A percentile compares a stretch with the other conserved stretches of the same genome.
Evolutionary conservation across 2,888 invertebrate species (phyloP).

Genomic region (Eudasyphora cyanicolor): DNA sequence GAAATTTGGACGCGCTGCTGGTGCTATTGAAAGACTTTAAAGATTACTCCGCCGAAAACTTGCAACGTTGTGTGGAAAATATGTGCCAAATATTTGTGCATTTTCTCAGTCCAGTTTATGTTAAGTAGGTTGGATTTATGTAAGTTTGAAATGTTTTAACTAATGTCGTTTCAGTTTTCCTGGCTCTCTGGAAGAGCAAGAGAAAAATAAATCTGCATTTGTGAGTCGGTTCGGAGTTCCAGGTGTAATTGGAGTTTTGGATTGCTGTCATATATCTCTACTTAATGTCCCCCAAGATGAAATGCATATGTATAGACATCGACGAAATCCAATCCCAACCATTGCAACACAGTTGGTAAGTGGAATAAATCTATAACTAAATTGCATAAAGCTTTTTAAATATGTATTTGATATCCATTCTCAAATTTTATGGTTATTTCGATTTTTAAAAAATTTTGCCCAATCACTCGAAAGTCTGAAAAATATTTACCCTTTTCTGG

Average conservation of each 20-base stretch:
- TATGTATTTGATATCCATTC: too few relatives aligned
- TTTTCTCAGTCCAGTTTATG: conserved; percentile 49
- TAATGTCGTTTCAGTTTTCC: conserved; percentile 50
- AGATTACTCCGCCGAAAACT: neutral
- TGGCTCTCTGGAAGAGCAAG: conserved; percentile 5
- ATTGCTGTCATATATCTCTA: conserved; percentile 54
- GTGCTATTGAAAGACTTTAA: conserved; percentile 24
- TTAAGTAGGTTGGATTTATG: conserved; percentile 40
- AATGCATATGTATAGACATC: conserved; percentile 14
- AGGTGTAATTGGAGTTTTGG: conserved; percentile 58
- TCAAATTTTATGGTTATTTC: too few relatives aligned
- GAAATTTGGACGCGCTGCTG: conserved; percentile 43
- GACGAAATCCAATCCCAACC: conserved; percentile 7
- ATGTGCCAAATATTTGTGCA: conserved; percentile 50
- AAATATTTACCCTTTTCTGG: too few relatives aligned
- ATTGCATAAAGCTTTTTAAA: too few relatives aligned
- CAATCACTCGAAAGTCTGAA: too few relatives aligned
- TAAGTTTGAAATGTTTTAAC: neutral
- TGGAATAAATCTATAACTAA: too few relatives aligned
- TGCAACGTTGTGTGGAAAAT: conserved; percentile 30
- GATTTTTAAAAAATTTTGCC: too few relatives aligned
- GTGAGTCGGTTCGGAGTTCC: conserved; percentile 43
- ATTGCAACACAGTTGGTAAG: conserved; percentile 61
- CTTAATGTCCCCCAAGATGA: neutral
- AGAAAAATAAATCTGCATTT: conserved; percentile 37